Evolutionary conservation across 2,113 vertebrate species (phyloP), one percentile per base, ranked within the genome.

Genomic region (Thermophis baileyi): DNA sequence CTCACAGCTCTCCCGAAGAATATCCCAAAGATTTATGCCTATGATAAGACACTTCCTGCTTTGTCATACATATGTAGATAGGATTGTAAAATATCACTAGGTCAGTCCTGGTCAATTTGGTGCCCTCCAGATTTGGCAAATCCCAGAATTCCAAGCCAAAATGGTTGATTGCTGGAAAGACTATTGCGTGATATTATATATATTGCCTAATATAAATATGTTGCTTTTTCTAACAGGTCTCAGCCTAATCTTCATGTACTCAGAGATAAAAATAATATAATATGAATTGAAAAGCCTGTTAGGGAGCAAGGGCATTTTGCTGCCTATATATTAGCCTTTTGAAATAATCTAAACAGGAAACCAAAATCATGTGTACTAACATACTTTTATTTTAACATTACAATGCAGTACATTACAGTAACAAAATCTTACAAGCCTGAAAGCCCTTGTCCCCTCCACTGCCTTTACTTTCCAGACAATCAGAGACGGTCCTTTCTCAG

Each of bases 11-110:
- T 93, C 30, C n/a, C 85, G 49, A 93, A 89, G 50, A 81, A 35
- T 91, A 51, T 93, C 25, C 24, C 90, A 69, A 93, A 89, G 53
- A 69, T 47, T 90, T 93, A 49, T 90, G 0, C 24, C 94, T 94
- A 40, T 50, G 40, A 90, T 44, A 92, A 93, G 40, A 63, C 47
- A 0, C 40, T 85, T 93, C 54, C 91, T 51, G 25, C 44, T 55
- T 90, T 60, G 49, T 54, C 46, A 86, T 50, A 40, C 54, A 53
- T 86, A 87, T 57, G 30, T 86, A 14, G 11, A 50, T 27, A 27
- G 4, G 44, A 55, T 57, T 50, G 25, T 25, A 57, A 25, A 86
- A 16, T 20, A 25, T 85, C 30, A 40, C n/a, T 35, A 40, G 69
- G 16, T 74, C n/a, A 74, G n/a, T 35, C 16, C 14, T 18, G 14